Evolutionary conservation across 2,113 vertebrate genomes (phyloP), one percentile per base, ranked within the genome.

Genomic region (Meleagris gallopavo): DNA sequence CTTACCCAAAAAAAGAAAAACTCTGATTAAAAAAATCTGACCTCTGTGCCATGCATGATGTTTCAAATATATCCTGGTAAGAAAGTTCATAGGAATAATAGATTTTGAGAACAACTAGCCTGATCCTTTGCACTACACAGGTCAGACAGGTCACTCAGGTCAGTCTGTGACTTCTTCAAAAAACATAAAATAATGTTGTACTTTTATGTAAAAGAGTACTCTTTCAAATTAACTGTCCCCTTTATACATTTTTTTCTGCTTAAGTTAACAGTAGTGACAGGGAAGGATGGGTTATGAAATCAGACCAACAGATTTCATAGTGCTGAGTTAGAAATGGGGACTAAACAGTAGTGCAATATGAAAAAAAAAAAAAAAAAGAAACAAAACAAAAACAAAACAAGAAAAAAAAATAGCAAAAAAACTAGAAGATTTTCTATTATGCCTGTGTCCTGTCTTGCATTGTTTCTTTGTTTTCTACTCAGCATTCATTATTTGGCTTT

Each of bases 61-160:
- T 89, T 55, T 76, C 69, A 83, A 83, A 80, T 77, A 24, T 73
- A 62, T 62, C 64, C 58, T 83, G 70, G 72, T 91, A 87, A 83
- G 81, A 96, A 71, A 62, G 69, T 50, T 46, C 11, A 46, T 48
- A 52, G 16, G 77, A 86, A 86, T 61, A 86, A 82, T 3, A 90
- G 69, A 82, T 93, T 86, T 85, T 50, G 87, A 95, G 77, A 45
- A 43, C 48, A 80, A 32, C 38, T 83, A 46, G 17, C 41, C 25
- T 9, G 15, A 92, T 38, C 41, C 9, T 41, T 79, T 92, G 14
- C 24, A 87, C 45, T 87, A n/a, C 78, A 20, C 2, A 45, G 50
- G 75, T 83, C 27, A n/a, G 75, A 20, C 2, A 45, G 50, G 75
- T 83, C 27, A 7, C 65, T 86, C 27, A 70, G 60, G 89, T 93